Evolutionary conservation across 1,140 invertebrate species (phyloP), one percentile per base, ranked within the genome.

Genomic region (Ostrea edulis): DNA sequence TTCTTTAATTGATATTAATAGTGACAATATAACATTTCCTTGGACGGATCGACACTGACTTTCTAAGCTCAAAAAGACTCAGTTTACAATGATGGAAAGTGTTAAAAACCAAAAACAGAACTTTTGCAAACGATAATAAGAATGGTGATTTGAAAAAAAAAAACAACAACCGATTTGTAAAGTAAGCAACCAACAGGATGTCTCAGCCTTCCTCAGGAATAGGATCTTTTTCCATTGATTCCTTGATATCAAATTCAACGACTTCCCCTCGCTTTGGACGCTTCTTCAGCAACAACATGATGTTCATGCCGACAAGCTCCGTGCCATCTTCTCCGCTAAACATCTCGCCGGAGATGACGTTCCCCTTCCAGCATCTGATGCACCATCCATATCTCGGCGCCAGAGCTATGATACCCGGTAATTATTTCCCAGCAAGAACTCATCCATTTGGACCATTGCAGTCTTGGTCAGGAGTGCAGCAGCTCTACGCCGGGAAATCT

Each of bases 221-320:
- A n/a, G 87, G 82, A 65, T 89, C 90, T n/a, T 91, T 91, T 90
- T 90, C 90, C 3, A 91, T 91, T 52, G 90, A 91, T 20, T 90
- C 89, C 14, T 52, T 91, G 11, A 91, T 91, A 44, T 84, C 87
- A 20, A 84, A 89, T 17, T 52, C 82, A 20, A 82, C 88, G 44
- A 29, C 25, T 77, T 54, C 84, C 22, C 87, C 90, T 8, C 77
- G 90, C 51, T 88, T 84, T 51, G 88, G 89, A 77, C 87, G 87
- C 11, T 87, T 91, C 68, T 83, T 89, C 51, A 86, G 89, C 22
- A 90, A 90, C 53, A 86, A 87, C 55, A 87, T 87, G 58, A 77
- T 91, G 29, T 91, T 90, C 52, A 89, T 91, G 87, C 89, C 90
- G 17, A 86, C 90, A 2, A 65, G 35, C 35, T 52, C 51, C 25